Percentiles rank a stretch among this genome's conserved stretches.
Conservation (phyloP, 2,797 vertebrate species). For the Xenopus petersii region DNA sequence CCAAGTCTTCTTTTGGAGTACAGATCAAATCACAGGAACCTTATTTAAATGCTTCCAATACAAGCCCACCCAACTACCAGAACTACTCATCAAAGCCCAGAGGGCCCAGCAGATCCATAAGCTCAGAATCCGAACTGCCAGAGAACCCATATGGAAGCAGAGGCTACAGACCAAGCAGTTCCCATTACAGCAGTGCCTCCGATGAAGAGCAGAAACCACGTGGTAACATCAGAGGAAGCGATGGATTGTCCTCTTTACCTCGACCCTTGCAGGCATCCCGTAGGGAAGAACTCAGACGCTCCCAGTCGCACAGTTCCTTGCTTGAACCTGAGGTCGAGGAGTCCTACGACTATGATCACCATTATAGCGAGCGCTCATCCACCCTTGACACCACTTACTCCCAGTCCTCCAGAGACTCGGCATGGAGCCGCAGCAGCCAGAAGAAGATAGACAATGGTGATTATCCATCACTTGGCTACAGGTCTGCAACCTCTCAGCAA, state of each 20-base stretch:
- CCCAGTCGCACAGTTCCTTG: conserved; percentile 82
- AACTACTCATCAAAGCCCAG: background rate
- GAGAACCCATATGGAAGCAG: conserved; percentile 57
- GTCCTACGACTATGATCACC: background rate
- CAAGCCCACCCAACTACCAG: conserved; percentile 13
- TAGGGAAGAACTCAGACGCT: conserved; percentile 69
- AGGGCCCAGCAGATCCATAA: conserved; percentile 21
- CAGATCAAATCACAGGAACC: conserved; percentile 70
- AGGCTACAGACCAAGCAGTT: background rate
- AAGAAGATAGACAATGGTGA: background rate
- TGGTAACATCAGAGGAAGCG: conserved; percentile 6
- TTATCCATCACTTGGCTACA: conserved; percentile 47
- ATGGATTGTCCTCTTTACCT: conserved; percentile 2
- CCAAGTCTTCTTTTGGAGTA: conserved; percentile 86
- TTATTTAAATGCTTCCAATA: conserved; percentile 20
- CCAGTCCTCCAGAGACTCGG: accelerated
- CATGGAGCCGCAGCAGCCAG: conserved; percentile 49
- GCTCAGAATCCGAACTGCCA: conserved; percentile 56
- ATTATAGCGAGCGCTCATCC: conserved; percentile 18
- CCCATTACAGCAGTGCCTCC: conserved; percentile 57
- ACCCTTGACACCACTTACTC: background rate
- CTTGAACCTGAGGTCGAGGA: conserved; percentile 9
- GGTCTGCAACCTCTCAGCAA: conserved; percentile 56
- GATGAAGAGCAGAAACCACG: conserved; percentile 56
- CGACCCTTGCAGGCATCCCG: conserved; percentile 7